Conservation (phyloP, 92 coral and sea anemone species). For the Porites lobata region DNA sequence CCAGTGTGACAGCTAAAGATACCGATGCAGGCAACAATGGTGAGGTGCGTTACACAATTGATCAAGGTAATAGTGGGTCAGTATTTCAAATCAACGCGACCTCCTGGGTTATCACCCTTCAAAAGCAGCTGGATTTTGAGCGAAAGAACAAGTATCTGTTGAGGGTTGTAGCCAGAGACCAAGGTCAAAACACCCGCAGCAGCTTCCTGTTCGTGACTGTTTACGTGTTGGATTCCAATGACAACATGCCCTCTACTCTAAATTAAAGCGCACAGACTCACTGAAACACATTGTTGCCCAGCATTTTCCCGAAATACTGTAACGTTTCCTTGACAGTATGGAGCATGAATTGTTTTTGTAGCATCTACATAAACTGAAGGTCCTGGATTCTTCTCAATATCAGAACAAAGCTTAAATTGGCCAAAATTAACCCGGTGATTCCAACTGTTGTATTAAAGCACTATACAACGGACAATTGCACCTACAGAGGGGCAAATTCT, state of each 20-base stretch:
- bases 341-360: too few relatives aligned
- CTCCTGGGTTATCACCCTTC: slow-evolving; percentile 79
- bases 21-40: slow-evolving; percentile 84
- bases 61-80: slow-evolving; percentile 75
- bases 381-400: too few relatives aligned
- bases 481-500: too few relatives aligned
- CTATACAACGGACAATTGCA: too few relatives aligned
- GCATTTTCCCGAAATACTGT: too few relatives aligned
- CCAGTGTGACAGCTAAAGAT: slow-evolving; percentile 90
- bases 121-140: slow-evolving; percentile 85
- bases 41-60: slow-evolving; percentile 78
- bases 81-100: slow-evolving; percentile 76
- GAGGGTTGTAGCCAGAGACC: slow-evolving; percentile 87
- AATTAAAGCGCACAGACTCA: too few relatives aligned
- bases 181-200: slow-evolving; percentile 72
- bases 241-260: slow-evolving; percentile 75
- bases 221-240: slow-evolving; percentile 89
- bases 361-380: too few relatives aligned
- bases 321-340: too few relatives aligned
- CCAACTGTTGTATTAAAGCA: too few relatives aligned
- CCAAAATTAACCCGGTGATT: too few relatives aligned
- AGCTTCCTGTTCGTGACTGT: slow-evolving; percentile 80
- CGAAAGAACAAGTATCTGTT: slow-evolving; percentile 84
- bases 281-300: too few relatives aligned
- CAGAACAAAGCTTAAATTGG: too few relatives aligned